phyloP scores from a whole-genome alignment of 2,888 invertebrate species.

The Yponomeuta cagnagella region DNA sequence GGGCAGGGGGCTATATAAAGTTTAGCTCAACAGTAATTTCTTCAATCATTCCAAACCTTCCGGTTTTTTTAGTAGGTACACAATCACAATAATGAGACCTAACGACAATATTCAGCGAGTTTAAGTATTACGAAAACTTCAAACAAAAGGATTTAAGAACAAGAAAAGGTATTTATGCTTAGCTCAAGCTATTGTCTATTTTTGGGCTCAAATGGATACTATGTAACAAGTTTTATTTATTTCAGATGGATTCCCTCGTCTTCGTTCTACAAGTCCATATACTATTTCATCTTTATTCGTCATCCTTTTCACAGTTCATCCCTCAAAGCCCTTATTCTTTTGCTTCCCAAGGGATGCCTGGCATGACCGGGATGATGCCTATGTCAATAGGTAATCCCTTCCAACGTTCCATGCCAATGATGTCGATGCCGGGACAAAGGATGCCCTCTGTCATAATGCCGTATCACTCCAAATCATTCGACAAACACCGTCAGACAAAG shows the following conservation, averaged over 20 bases:
- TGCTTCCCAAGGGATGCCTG: neutral
- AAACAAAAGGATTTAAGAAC: no score
- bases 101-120: no score
- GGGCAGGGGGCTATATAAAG: neutral
- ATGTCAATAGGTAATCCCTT: slow-evolving; percentile 5
- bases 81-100: no score
- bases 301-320: slow-evolving; percentile 20
- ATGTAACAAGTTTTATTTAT: neutral
- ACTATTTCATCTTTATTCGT: slow-evolving; percentile 9
- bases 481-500: slow-evolving; percentile 22
- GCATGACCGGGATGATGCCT: neutral
- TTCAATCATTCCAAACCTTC: neutral
- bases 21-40: neutral
- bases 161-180: no score
- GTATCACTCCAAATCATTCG: slow-evolving; percentile 39
- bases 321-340: neutral
- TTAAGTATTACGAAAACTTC: no score
- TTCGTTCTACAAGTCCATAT: slow-evolving; percentile 1
- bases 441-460: slow-evolving; percentile 58
- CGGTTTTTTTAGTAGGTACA: neutral
- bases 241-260: slow-evolving; percentile 16
- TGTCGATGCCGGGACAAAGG: slow-evolving; percentile 28
- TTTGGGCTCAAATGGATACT: neutral
- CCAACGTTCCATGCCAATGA: neutral
- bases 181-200: no score